Evolutionary conservation across 2,888 invertebrate genomes (phyloP).

Genomic region (Eupithecia tripunctaria): DNA sequence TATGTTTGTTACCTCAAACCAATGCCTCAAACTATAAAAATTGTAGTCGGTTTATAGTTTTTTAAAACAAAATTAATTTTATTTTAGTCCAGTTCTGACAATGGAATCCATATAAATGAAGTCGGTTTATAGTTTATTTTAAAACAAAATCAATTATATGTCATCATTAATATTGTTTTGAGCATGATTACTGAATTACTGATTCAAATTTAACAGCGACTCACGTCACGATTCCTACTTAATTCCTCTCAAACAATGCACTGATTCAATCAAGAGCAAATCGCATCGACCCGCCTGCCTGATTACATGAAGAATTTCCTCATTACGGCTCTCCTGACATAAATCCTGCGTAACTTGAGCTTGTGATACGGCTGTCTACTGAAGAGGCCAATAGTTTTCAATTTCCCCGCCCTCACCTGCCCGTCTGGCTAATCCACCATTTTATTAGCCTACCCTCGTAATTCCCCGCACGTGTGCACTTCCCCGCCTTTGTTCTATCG

Average conservation of each 20-base stretch:
- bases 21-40: too few species aligned
- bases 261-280: conserved; percentile 16
- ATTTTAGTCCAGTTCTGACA: too few species aligned
- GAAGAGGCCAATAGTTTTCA: conserved; percentile 81
- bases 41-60: too few species aligned
- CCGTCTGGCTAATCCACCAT: conserved; percentile 75
- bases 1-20: too few species aligned
- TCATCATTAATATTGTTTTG: too few species aligned
- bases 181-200: too few species aligned
- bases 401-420: conserved; percentile 80
- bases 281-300: background rate
- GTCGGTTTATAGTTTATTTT: too few species aligned
- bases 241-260: background rate
- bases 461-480: conserved; percentile 77
- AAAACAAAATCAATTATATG: too few species aligned
- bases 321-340: conserved; percentile 59
- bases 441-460: conserved; percentile 79
- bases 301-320: conserved; percentile 48
- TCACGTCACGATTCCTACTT: background rate
- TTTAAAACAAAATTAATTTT: too few species aligned
- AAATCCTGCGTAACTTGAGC: conserved; percentile 67
- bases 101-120: too few species aligned
- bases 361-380: conserved; percentile 59
- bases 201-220: background rate
- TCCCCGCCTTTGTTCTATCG: conserved; percentile 76